Percentiles rank a stretch among this genome's conserved stretches.
These are phyloP conservation scores for Datnioides undecimradiatus DNA, from an alignment of 2,113 vertebrate species.

Conservation along the genomic window DNA sequence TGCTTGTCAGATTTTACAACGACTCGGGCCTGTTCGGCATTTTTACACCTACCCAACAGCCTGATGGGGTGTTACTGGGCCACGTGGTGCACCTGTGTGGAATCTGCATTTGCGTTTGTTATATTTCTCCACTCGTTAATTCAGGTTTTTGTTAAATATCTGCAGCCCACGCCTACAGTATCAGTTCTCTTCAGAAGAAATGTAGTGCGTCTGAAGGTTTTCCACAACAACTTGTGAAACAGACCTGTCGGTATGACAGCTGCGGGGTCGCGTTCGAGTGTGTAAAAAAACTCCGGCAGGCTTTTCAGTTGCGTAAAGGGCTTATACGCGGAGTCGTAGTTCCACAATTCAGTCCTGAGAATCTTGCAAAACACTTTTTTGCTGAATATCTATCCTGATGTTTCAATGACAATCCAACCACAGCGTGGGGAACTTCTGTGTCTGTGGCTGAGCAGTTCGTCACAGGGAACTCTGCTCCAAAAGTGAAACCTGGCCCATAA, in stretches of 20 bases:
- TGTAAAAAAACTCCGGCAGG: constrained; percentile 7
- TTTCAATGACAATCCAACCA: constrained; percentile 20
- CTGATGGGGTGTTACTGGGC: too few relatives aligned
- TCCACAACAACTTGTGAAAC: neutral
- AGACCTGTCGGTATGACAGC: neutral
- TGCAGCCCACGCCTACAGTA: neutral
- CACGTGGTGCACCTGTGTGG: too few relatives aligned
- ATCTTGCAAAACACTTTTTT: constrained; percentile 38
- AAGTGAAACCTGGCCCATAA: constrained; percentile 54
- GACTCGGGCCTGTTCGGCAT: too few relatives aligned
- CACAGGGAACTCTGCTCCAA: constrained; percentile 52
- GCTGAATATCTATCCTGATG: constrained; percentile 21
- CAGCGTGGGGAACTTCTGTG: constrained; percentile 32
- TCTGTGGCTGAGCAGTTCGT: constrained; percentile 40
- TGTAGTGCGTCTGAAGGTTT: neutral
- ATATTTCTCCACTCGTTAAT: too few relatives aligned
- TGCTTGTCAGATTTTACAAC: too few relatives aligned
- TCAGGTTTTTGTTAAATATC: too few relatives aligned
- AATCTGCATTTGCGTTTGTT: too few relatives aligned
- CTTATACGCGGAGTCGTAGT: neutral
- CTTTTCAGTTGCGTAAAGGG: neutral
- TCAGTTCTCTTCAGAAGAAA: neutral
- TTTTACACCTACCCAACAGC: too few relatives aligned
- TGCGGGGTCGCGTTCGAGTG: neutral
- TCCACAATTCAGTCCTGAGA: constrained; percentile 29